phyloP scores from a whole-genome alignment of 2,888 invertebrate genomes.

The Dolichomitus sp. region DNA sequence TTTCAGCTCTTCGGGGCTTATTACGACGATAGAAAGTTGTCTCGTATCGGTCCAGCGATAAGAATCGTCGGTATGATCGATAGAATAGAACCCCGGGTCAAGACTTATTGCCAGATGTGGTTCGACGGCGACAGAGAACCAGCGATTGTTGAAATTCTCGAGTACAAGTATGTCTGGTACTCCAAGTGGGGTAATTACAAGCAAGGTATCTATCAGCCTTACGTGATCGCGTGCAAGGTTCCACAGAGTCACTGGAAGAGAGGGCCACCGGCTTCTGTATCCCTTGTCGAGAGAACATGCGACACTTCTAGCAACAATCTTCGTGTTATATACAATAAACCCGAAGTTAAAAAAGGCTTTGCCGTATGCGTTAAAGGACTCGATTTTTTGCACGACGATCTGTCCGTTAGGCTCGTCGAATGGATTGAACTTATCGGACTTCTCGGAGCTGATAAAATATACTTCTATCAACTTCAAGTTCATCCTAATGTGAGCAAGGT shows the following conservation, averaged over 20 bases:
- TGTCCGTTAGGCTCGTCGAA: conserved; percentile 95
- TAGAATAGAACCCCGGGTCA: conserved; percentile 93
- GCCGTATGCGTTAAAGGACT: conserved; percentile 98
- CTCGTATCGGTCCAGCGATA: conserved; percentile 93
- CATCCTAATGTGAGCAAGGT: conserved; percentile 97
- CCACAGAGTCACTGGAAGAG: conserved; percentile 91
- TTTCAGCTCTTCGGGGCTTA: conserved; percentile 97
- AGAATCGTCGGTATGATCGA: conserved; percentile 96
- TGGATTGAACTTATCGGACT: conserved; percentile 96
- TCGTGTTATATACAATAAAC: conserved; percentile 93
- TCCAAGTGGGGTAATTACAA: conserved; percentile 98
- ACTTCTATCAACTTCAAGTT: conserved; percentile 91
- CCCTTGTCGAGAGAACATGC: conserved; percentile 94
- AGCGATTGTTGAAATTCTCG: conserved; percentile 93
- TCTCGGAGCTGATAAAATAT: conserved; percentile 96
- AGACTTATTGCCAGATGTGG: conserved; percentile 96
- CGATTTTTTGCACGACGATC: conserved; percentile 96
- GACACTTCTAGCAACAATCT: conserved; percentile 95
- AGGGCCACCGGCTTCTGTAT: conserved; percentile 93
- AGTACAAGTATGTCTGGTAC: conserved; percentile 98
- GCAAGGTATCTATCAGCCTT: conserved; percentile 96
- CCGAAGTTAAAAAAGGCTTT: conserved; percentile 91
- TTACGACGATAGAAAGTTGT: conserved; percentile 93
- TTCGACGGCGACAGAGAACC: conserved; percentile 94
- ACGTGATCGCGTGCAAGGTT: conserved; percentile 95